Conservation (phyloP, 1,140 invertebrate genomes). For the Pararge aegeria region DNA sequence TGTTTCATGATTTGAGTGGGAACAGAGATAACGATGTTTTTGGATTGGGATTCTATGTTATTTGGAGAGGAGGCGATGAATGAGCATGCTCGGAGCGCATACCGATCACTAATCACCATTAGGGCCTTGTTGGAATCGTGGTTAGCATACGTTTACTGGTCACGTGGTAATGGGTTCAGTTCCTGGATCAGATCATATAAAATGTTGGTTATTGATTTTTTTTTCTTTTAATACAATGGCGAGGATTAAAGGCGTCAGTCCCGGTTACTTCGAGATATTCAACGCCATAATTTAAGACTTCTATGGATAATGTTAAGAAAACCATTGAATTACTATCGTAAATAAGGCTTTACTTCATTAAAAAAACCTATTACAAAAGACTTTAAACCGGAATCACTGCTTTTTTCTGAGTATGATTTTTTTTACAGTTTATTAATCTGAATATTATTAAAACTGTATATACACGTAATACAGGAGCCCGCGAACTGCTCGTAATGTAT, state of each 20-base stretch:
- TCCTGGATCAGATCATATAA: too few relatives aligned
- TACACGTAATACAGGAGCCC: constrained; percentile 66
- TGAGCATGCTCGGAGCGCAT: constrained; percentile 40
- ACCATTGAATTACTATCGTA: constrained; percentile 14
- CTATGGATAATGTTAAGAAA: not conserved
- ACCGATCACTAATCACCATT: constrained; percentile 16
- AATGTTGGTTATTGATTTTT: too few relatives aligned
- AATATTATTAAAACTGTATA: constrained; percentile 32
- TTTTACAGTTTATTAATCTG: constrained; percentile 28
- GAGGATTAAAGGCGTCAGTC: too few relatives aligned
- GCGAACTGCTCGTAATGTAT: constrained; percentile 62
- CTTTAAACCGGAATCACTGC: constrained; percentile 18
- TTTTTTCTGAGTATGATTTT: constrained; percentile 13
- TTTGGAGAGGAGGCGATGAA: constrained; percentile 52
- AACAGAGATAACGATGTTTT: constrained; percentile 74
- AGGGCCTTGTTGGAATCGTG: too few relatives aligned
- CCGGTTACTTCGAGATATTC: too few relatives aligned
- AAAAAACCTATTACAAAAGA: constrained; percentile 13
- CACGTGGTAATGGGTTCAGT: too few relatives aligned
- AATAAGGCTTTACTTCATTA: constrained; percentile 26
- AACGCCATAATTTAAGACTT: not conserved
- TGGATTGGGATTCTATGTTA: constrained; percentile 52
- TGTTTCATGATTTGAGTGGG: constrained; percentile 72
- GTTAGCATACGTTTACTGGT: too few relatives aligned
- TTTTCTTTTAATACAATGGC: too few relatives aligned